Evolutionary conservation across 2,888 invertebrate species (phyloP).

Genomic region (Apodemia hepburni): DNA sequence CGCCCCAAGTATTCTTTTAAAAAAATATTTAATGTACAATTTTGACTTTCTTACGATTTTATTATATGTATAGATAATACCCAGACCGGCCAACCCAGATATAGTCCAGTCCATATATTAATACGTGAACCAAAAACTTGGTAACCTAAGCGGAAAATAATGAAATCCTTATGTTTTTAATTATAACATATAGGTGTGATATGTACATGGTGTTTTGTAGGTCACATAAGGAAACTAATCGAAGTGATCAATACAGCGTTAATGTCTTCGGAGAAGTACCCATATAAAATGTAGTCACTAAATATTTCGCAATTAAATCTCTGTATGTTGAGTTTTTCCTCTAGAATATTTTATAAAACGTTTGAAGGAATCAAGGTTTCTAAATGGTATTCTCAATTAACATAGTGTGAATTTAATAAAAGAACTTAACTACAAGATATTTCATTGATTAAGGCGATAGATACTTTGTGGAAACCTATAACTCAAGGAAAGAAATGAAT

Average conservation of each 20-base stretch:
- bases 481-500: no score
- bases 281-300: background rate
- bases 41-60: no score
- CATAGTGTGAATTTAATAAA: background rate
- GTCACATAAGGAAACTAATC: background rate
- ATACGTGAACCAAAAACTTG: no score
- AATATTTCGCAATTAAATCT: constrained; percentile 1
- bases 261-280: background rate
- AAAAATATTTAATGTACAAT: no score
- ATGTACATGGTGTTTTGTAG: background rate
- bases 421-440: background rate
- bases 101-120: no score
- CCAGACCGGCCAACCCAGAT: no score
- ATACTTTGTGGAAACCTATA: no score
- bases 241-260: background rate
- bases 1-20: no score
- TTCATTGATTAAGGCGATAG: no score
- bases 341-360: background rate
- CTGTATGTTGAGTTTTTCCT: background rate
- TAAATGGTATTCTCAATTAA: background rate
- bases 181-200: background rate
- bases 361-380: background rate
- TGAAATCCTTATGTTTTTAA: no score
- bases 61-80: no score
- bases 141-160: no score